Evolutionary conservation across 2,797 vertebrate species (phyloP), one percentile per base, ranked within the genome.

Genomic region (Brachyrhaphis roseni): DNA sequence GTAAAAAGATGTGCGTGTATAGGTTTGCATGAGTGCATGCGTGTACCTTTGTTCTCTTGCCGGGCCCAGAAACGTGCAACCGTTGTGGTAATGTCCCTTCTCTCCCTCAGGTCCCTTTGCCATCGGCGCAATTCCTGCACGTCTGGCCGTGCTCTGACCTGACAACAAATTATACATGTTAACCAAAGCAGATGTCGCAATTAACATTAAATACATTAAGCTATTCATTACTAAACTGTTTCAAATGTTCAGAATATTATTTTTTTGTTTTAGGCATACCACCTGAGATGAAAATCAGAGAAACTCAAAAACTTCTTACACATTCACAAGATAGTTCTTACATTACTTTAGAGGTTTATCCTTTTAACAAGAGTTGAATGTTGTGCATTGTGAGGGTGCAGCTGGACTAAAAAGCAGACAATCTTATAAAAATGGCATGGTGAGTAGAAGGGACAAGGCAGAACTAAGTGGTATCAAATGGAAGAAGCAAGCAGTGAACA

Each of bases 51-150:
- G 53, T 84, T 94, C 86, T 98, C 97, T 80, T 95, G 96, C 28
- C 91, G 94, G 51, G 85, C 34, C 98, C 97, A 98, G 92, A 99
- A 98, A 39, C 93, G 85, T 77, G 88, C 80, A 20, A 98, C 95
- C 2, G 90, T 94, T 85, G 95, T 88, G 59, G 31, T 45, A 45
- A 97, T 97, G 87, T 96, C 90, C 5, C 68, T 68, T 47, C 86
- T 97, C 7, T 97, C 96, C 4, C 95, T 93, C 79, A 97, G 87
- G 78, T 97, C 94, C 89, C 93, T 97, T 90, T 99, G 98, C 97
- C 97, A 99, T 92, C 93, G 95, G 31, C 97, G 96, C 62, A 99
- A 89, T 90, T 98, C 97, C 90, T 98, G 97, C 72, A 99, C 95
- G 82, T 98, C 96, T 59, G 94, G 91, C 0, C 90, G 86, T 43